Conservation (phyloP, 2,113 vertebrate species). For the Eolophus roseicapilla region DNA sequence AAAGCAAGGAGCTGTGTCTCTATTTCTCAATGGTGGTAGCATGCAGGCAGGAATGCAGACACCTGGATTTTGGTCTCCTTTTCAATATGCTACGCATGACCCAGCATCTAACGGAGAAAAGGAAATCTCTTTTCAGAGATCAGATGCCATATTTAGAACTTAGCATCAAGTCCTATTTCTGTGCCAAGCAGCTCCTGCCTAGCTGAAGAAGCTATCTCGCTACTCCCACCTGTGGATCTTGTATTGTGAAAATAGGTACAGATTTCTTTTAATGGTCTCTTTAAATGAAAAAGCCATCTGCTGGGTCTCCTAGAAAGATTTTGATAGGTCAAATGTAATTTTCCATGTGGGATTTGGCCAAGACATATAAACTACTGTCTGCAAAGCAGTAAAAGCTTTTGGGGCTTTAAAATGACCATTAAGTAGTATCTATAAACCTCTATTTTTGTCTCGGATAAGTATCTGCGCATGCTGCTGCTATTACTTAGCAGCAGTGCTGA, state of each 20-base stretch:
- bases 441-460: background rate
- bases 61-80: background rate
- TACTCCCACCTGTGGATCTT: conserved; percentile 35
- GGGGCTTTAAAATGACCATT: background rate
- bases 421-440: background rate
- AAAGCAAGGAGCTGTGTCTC: background rate
- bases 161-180: background rate
- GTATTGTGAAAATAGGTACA: background rate
- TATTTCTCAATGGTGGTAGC: background rate
- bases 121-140: background rate
- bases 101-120: background rate
- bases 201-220: background rate
- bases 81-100: background rate
- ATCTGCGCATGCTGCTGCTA: background rate
- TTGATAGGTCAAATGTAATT: background rate
- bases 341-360: background rate
- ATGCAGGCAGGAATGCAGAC: background rate
- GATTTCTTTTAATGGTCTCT: conserved; percentile 1
- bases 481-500: background rate
- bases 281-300: background rate
- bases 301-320: background rate
- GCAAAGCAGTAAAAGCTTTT: background rate
- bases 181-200: background rate
- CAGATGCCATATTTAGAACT: conserved; percentile 1
- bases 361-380: background rate